Evolutionary conservation across 2,113 vertebrate genomes (phyloP).

Genomic region (Stictonetta naevosa): DNA sequence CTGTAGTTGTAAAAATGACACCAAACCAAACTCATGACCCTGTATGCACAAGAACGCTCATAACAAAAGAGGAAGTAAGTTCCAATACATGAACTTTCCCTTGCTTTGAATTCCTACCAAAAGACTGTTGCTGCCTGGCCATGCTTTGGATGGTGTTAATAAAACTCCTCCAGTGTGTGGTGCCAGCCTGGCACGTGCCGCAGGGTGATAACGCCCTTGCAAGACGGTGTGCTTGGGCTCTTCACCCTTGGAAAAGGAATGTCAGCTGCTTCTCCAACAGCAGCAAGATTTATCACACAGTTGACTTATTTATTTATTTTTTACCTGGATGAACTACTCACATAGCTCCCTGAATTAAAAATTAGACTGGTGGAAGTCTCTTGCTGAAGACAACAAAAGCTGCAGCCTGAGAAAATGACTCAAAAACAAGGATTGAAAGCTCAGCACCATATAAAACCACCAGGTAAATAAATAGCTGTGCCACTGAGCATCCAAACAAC

Average conservation of each 20-base stretch:
- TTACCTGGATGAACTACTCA: background rate
- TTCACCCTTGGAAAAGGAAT: fast-evolving
- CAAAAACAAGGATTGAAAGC: background rate
- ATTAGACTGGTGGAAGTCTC: fast-evolving
- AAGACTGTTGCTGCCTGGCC: background rate
- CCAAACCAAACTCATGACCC: background rate
- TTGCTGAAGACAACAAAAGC: background rate
- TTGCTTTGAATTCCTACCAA: background rate
- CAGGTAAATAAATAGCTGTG: background rate
- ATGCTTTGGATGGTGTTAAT: fast-evolving
- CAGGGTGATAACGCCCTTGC: background rate
- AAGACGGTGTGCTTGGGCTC: background rate
- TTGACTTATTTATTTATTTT: background rate
- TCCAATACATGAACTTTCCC: background rate
- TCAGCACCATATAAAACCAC: background rate
- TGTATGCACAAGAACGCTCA: background rate
- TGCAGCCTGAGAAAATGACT: background rate
- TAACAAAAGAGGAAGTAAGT: background rate
- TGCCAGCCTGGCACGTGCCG: background rate
- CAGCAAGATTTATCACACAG: background rate
- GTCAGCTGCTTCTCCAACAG: background rate
- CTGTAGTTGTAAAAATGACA: background rate
- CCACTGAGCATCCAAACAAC: background rate
- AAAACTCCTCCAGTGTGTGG: fast-evolving
- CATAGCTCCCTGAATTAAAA: background rate